phyloP scores from a whole-genome alignment of 2,113 vertebrate genomes.

The Chaetodon auriga region DNA sequence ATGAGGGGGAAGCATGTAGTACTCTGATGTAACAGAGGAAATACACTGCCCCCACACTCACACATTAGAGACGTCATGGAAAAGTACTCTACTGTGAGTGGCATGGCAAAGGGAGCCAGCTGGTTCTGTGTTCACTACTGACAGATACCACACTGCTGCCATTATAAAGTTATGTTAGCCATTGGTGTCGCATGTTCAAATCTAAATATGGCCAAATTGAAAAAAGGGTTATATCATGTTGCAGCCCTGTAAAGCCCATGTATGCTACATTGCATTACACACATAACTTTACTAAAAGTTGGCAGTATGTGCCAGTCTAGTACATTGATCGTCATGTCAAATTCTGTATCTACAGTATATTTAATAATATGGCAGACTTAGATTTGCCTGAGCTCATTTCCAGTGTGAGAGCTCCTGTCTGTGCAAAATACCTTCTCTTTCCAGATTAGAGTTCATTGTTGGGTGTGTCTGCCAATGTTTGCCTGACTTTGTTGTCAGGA shows the following conservation, averaged over 20 bases:
- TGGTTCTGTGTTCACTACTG: slow-evolving; percentile 7
- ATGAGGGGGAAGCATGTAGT: not conserved
- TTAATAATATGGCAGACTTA: too few relatives aligned
- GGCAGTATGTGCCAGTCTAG: too few relatives aligned
- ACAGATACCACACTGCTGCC: slow-evolving; percentile 7
- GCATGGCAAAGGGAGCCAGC: slow-evolving; percentile 21
- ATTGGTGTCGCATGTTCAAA: not conserved
- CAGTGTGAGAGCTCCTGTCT: not conserved
- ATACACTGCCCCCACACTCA: not conserved
- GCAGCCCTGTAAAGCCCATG: not conserved
- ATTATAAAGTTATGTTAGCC: not conserved
- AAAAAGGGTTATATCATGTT: too few relatives aligned
- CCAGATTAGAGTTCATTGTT: not conserved
- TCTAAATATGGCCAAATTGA: slow-evolving; percentile 6
- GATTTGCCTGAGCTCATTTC: not conserved
- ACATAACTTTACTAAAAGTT: not conserved
- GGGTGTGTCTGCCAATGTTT: not conserved
- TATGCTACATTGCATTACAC: not conserved
- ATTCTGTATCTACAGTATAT: too few relatives aligned
- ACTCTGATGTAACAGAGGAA: slow-evolving; percentile 24
- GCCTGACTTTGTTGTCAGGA: not conserved
- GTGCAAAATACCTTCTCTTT: not conserved
- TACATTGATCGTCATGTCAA: too few relatives aligned
- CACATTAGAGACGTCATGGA: slow-evolving; percentile 49
- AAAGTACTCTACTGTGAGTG: slow-evolving; percentile 52